Evolutionary conservation across 2,113 vertebrate genomes (phyloP).

Genomic region (Echinops telfairi): DNA sequence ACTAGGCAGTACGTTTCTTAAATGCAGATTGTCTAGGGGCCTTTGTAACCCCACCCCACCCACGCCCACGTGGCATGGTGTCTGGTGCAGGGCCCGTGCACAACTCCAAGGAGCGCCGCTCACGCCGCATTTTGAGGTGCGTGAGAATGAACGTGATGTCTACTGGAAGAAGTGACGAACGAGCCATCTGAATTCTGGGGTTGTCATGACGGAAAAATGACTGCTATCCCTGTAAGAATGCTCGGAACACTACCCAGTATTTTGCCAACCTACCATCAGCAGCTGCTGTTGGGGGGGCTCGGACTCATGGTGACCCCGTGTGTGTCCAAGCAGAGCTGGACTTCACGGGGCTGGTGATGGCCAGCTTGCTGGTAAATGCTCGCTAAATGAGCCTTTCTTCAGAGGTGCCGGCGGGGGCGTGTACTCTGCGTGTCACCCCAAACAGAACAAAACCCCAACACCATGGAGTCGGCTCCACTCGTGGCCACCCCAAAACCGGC

Average conservation of each 20-base stretch:
- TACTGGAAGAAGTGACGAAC: background rate
- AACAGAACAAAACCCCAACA: no score
- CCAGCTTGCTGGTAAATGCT: no score
- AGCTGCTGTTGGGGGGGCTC: background rate
- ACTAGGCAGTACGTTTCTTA: background rate
- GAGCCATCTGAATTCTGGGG: background rate
- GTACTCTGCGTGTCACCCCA: background rate
- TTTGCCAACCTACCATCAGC: background rate
- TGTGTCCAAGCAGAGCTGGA: background rate
- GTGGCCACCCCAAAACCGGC: no score
- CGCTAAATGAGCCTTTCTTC: background rate
- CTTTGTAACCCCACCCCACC: background rate
- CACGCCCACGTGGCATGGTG: no score
- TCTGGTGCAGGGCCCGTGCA: background rate
- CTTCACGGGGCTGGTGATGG: background rate
- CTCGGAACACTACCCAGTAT: background rate
- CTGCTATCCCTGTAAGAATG: background rate
- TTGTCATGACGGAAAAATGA: background rate
- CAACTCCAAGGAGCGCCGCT: background rate
- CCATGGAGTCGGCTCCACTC: no score
- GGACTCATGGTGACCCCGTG: background rate
- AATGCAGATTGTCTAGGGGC: conserved; percentile 8
- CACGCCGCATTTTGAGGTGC: background rate
- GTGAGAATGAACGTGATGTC: background rate
- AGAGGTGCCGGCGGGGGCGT: background rate